Evolutionary conservation across 35 echinoderm and acorn worm species (phyloP), one percentile per base, ranked within the genome.

Genomic region (Anneissia japonica): DNA sequence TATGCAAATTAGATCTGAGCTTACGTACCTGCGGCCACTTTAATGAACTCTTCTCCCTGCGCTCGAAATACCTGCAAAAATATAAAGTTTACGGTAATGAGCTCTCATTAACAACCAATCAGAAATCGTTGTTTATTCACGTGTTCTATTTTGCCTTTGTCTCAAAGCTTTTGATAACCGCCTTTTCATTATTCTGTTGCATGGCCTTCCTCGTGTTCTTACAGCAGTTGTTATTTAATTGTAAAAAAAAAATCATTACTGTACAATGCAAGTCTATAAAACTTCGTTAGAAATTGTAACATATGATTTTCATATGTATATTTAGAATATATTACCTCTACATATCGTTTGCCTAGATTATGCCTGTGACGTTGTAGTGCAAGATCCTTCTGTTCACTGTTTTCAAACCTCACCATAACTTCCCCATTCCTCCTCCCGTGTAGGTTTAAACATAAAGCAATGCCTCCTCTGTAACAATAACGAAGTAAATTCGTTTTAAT

Each of bases 11-110:
- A 32, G n/a, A 77, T 10, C 30, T 77, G 32, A 0, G 6, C 30
- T 55, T 41, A 55, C 86, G 35, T 89, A 99, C 96, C 96, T 87
- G 96, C 96, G 46, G 96, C 96, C 31, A 99, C 92, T 76, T 91
- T 91, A 46, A 99, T 99, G 76, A 99, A 99, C 55, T 99, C 96
- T 19, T 99, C 96, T 84, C 96, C 89, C 19, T 92, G 94, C 72
- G 91, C 96, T 81, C 94, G 94, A 84, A 94, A 99, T 84, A 99
- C 96, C 96, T 99, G 82, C 26, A 86, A 75, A 88, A 73, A 93
- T 79, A 76, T 10, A 0, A 79, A 87, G 6, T 1, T 77, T 37
- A 77, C 14, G 30, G 1, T 77, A 35, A 77, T 37, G 30, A n/a
- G 21, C 30, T 77, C 11, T 32, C 32, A 35, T 9, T 77, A 35